Evolutionary conservation across 2,113 vertebrate species (phyloP), one percentile per base, ranked within the genome.

Genomic region (Eptesicus fuscus): DNA sequence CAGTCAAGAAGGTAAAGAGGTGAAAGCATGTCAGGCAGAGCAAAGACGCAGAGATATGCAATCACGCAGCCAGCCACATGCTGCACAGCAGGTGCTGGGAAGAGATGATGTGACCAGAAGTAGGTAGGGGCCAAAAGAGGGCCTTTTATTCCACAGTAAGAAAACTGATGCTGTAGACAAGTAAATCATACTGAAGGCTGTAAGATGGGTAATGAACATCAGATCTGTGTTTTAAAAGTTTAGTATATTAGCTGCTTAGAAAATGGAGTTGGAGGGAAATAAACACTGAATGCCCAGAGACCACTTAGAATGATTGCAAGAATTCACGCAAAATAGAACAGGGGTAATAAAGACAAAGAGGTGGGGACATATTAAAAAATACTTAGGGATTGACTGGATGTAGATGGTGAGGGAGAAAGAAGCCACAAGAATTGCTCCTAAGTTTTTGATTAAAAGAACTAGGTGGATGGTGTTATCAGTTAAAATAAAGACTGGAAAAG

Each of bases 401-500:
- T 65, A 32, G 16, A 37, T 67, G 25, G 6, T 78, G n/a, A 87
- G 12, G 13, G 5, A 65, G 6, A 87, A 35, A 11, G 12, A 77
- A 74, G 17, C 53, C 32, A 84, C 65, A 90, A 74, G 28, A 71
- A 95, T 30, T 77, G 44, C 28, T 70, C 35, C 30, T 76, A 87
- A 63, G 23, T 40, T 88, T 87, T 90, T 35, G 13, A 5, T 78
- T 71, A 44, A 53, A 51, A 94, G n/a, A 90, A 83, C 10, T 37
- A 93, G 23, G 10, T n/a, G 11, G 49, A n/a, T 49, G 30, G 5
- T 74, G 8, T 78, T 76, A 65, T 22, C 13, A 30, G 12, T 28
- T n/a, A 13, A 76, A 82, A 82, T 44, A 71, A 95, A 95, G 9
- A 53, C 1, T 53, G 28, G 20, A 82, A 94, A 53, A 71, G n/a